Evolutionary conservation across 2,113 vertebrate species (phyloP), one percentile per base, ranked within the genome.

Genomic region (Gambusia affinis): DNA sequence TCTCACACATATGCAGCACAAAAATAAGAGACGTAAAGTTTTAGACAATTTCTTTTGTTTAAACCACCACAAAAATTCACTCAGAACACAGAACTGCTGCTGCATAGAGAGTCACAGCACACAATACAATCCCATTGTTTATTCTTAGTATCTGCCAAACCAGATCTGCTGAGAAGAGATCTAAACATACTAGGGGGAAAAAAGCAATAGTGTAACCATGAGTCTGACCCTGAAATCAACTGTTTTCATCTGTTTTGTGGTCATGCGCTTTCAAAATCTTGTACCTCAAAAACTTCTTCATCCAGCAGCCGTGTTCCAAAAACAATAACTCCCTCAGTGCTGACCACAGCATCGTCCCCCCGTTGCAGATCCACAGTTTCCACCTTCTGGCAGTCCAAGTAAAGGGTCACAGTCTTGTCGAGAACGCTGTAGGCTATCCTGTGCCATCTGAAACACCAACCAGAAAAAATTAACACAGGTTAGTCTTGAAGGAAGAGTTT

Each of bases 261-360:
- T 14, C 30, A 10, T 6, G 17, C 7, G 3, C 19, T 70, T 70
- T 67, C 12, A 73, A 11, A 51, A 73, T 12, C 15, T 37, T 85
- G 12, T 92, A 98, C 97, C 96, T 98, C 92, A 30, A 98, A 98
- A 33, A 93, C 85, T 19, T 95, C 94, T 85, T 97, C 93, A 1
- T 95, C 93, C 30, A 88, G 80, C 15, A 97, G 91, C n/a, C 95
- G 91, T 0, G 93, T 95, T 30, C 97, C 97, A 31, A 98, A 94
- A 33, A 98, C 85, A 0, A 92, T 95, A 62, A 96, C 85, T 0
- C 97, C 97, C 0, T 95, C 89, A 0, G 94, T 94, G 82, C 95
- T 96, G 89, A 98, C 72, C 0, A 91, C 33, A 5, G 92, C 91
- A 12, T 66, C 76, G 3, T 93, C 92, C 12, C 92, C 95, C 22